phyloP scores from a whole-genome alignment of 2,797 vertebrate genomes.

The Muscicapa striata region DNA sequence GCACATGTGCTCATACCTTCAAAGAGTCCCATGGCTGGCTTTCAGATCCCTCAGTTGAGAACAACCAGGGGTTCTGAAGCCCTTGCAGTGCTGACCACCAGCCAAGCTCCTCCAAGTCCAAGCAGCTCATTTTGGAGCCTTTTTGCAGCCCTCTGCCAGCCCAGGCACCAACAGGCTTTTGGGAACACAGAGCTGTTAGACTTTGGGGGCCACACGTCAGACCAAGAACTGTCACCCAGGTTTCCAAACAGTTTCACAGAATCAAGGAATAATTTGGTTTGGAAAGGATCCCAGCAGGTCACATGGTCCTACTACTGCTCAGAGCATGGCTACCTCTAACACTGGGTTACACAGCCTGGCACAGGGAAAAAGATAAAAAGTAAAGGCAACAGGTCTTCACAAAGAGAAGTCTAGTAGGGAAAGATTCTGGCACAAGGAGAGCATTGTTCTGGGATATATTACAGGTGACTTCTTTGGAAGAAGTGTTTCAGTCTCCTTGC shows the following conservation, averaged over 20 bases:
- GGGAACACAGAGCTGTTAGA: background rate
- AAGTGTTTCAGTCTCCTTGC: background rate
- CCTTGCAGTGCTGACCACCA: background rate
- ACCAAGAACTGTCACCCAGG: background rate
- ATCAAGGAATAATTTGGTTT: conserved; percentile 43
- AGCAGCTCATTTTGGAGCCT: background rate
- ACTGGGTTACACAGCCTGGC: background rate
- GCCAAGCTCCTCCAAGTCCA: background rate
- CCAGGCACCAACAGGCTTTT: background rate
- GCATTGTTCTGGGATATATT: background rate
- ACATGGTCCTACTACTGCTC: background rate
- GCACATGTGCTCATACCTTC: background rate
- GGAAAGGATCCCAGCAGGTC: conserved; percentile 42
- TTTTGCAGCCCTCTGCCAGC: background rate
- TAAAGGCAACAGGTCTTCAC: background rate
- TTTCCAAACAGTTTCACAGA: conserved; percentile 52
- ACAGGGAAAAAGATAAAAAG: background rate
- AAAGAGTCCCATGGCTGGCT: fast-evolving
- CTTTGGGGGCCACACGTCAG: background rate
- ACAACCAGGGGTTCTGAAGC: background rate
- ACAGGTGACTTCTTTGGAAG: background rate
- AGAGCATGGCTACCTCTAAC: background rate
- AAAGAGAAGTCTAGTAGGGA: background rate
- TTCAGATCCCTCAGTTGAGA: background rate
- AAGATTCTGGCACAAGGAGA: background rate